phyloP scores from a whole-genome alignment of 2,113 vertebrate genomes.

The Alaudala cheleensis region DNA sequence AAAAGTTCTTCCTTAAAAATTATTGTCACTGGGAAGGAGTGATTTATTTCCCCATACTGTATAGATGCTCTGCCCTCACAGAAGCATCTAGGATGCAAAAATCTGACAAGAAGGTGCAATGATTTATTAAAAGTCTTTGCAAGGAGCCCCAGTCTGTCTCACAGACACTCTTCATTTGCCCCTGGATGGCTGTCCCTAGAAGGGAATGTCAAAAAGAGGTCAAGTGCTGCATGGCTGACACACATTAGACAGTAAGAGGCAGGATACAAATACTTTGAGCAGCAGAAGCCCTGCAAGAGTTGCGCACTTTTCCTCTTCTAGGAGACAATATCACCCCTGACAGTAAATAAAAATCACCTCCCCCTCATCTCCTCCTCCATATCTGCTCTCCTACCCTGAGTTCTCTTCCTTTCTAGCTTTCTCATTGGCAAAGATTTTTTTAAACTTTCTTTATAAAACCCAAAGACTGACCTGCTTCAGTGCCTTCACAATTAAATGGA shows the following conservation, averaged over 20 bases:
- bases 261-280: neutral
- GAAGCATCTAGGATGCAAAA: neutral
- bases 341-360: neutral
- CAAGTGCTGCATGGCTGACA: rapidly evolving
- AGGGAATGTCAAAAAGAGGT: neutral
- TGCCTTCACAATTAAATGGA: neutral
- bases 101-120: neutral
- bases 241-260: neutral
- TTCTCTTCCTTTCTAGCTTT: neutral
- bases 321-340: neutral
- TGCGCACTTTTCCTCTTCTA: neutral
- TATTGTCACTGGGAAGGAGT: neutral
- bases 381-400: neutral
- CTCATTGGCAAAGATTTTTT: neutral
- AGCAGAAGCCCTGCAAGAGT: neutral
- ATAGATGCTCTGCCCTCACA: neutral
- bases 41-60: neutral
- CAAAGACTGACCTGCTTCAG: neutral
- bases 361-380: neutral
- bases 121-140: neutral
- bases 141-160: neutral
- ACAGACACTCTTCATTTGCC: neutral
- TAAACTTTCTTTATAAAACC: neutral
- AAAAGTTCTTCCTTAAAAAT: neutral
- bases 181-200: neutral